These are phyloP conservation scores for Nomada fucata DNA, from an alignment of 2,888 invertebrate species.

Conservation along the genomic window DNA sequence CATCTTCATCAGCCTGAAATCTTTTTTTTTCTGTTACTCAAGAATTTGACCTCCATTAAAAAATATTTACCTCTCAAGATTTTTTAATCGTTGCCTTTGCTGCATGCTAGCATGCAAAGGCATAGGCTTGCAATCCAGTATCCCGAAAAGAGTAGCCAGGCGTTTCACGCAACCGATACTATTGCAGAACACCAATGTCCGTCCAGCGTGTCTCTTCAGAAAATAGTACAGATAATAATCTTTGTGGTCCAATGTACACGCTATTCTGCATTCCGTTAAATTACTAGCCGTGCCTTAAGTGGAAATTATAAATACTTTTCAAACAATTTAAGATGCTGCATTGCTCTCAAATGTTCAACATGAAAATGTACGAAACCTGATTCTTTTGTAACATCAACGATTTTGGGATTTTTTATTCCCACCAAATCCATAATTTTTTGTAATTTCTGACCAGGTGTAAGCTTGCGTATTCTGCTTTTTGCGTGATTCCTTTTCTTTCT, in stretches of 20 bases:
- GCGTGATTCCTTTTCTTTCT: conserved; percentile 84
- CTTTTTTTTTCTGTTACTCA: conserved; percentile 79
- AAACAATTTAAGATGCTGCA: background rate
- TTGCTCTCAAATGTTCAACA: conserved; percentile 8
- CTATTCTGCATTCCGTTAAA: conserved; percentile 93
- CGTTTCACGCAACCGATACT: conserved; percentile 97
- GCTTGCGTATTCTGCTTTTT: conserved; percentile 86
- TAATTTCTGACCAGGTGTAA: conserved; percentile 91
- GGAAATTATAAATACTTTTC: conserved; percentile 18
- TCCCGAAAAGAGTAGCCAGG: conserved; percentile 88
- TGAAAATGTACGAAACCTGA: conserved; percentile 85
- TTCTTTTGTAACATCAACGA: conserved; percentile 95
- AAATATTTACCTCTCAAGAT: conserved; percentile 90
- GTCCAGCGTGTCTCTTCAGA: conserved; percentile 91
- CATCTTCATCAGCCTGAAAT: conserved; percentile 89
- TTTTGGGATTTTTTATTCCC: conserved; percentile 95
- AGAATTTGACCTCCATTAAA: conserved; percentile 5
- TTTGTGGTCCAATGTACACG: conserved; percentile 92
- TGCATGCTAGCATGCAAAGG: conserved; percentile 96
- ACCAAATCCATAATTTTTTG: conserved; percentile 91
- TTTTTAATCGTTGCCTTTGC: conserved; percentile 96
- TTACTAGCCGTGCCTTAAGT: conserved; percentile 91
- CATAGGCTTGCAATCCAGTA: conserved; percentile 90
- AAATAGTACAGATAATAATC: conserved; percentile 97
- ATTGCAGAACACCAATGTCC: conserved; percentile 97